phyloP scores from a whole-genome alignment of 2,797 vertebrate species.

The Delichon dasypus region DNA sequence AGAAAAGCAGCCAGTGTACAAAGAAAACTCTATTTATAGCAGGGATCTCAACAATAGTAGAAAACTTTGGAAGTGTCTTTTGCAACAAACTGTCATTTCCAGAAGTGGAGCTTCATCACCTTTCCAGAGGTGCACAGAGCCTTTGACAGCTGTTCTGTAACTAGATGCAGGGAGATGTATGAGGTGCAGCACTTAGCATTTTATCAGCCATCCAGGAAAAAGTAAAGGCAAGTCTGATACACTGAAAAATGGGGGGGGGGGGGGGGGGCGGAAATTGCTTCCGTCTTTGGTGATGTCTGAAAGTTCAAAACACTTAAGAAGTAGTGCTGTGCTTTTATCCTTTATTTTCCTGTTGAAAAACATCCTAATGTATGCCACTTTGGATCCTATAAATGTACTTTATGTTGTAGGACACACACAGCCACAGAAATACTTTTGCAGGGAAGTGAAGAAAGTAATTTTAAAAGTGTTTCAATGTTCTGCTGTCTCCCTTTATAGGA shows the following conservation, averaged over 20 bases:
- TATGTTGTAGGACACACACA: not conserved
- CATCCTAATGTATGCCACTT: not conserved
- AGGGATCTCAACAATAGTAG: not conserved
- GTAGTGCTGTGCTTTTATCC: not conserved
- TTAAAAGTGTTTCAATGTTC: not conserved
- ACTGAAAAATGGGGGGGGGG: not conserved
- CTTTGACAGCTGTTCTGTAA: not conserved
- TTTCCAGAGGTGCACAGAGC: not conserved
- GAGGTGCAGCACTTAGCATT: conserved; percentile 26
- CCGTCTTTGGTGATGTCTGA: not conserved
- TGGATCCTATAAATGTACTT: not conserved
- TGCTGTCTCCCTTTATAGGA: not conserved
- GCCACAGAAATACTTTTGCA: not conserved
- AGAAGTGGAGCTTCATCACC: not conserved
- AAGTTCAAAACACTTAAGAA: not conserved
- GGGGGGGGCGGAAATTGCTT: too few relatives aligned
- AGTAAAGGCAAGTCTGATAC: not conserved
- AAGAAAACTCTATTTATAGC: conserved; percentile 32
- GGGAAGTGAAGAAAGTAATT: not conserved
- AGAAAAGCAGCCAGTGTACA: not conserved
- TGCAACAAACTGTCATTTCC: not conserved
- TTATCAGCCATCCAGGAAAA: not conserved
- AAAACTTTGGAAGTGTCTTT: conserved; percentile 12
- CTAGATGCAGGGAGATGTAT: not conserved
- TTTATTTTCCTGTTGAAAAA: not conserved